phyloP scores from a whole-genome alignment of 2,888 invertebrate genomes.

The Microdon myrmicae region DNA sequence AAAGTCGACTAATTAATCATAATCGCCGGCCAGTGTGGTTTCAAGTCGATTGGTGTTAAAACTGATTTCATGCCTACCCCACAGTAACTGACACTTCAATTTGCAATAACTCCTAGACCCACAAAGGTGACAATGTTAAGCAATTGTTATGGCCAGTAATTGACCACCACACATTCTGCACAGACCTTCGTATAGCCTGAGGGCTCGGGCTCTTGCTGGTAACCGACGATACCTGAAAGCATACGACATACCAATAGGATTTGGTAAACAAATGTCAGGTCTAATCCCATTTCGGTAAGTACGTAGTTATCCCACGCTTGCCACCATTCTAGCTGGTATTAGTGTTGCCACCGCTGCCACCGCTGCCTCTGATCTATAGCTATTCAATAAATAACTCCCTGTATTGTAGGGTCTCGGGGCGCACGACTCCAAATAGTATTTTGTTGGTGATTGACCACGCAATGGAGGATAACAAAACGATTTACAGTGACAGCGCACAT shows the following conservation, averaged over 20 bases:
- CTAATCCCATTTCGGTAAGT: constrained; percentile 49
- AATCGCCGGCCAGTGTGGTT: constrained; percentile 32
- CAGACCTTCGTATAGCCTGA: too few relatives aligned
- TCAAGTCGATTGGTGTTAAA: constrained; percentile 34
- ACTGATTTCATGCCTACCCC: constrained; percentile 37
- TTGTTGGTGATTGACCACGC: constrained; percentile 39
- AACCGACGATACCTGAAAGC: too few relatives aligned
- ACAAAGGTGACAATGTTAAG: constrained; percentile 44
- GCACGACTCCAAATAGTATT: constrained; percentile 28
- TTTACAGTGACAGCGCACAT: constrained; percentile 44
- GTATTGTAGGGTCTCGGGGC: constrained; percentile 15
- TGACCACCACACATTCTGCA: constrained; percentile 45
- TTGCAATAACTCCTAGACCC: constrained; percentile 40
- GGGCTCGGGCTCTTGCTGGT: too few relatives aligned
- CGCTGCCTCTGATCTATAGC: constrained; percentile 14
- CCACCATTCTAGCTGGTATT: too few relatives aligned
- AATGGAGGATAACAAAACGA: constrained; percentile 47
- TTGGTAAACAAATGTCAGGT: constrained; percentile 46
- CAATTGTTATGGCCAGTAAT: constrained; percentile 42
- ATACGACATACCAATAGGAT: constrained; percentile 17
- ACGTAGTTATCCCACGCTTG: constrained; percentile 49
- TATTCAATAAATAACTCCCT: constrained; percentile 24
- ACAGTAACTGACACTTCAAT: constrained; percentile 46
- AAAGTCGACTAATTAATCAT: constrained; percentile 50
- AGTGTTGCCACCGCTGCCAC: constrained; percentile 18